Evolutionary conservation across 2,113 vertebrate species (phyloP).

Genomic region (Mellivora capensis): DNA sequence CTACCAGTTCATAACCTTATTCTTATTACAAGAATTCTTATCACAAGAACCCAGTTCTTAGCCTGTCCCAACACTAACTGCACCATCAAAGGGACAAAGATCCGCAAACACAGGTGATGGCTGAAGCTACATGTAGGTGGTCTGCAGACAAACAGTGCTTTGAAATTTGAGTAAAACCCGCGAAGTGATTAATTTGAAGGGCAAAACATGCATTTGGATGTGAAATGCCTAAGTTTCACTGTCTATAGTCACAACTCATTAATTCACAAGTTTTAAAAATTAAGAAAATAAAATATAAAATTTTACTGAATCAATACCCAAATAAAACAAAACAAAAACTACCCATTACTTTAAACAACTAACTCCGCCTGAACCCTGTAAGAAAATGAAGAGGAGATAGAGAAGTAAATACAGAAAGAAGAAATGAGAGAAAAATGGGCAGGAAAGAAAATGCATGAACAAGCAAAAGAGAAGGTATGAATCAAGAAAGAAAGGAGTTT

Average conservation of each 20-base stretch:
- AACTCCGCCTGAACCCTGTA: not conserved
- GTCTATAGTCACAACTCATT: not conserved
- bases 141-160: not conserved
- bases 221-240: not conserved
- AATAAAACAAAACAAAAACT: not conserved
- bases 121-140: not conserved
- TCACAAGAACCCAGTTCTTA: not conserved
- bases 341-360: not conserved
- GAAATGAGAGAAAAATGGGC: not conserved
- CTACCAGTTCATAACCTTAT: no score
- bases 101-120: not conserved
- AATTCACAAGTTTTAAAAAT: not conserved
- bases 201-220: not conserved
- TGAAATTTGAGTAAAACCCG: constrained; percentile 29
- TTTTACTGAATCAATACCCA: not conserved
- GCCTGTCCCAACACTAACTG: not conserved
- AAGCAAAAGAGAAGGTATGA: not conserved
- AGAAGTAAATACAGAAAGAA: not conserved
- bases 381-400: not conserved
- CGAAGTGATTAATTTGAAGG: not conserved
- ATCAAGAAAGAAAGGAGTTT: not conserved
- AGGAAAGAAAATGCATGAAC: not conserved
- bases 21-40: no score
- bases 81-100: not conserved
- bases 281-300: not conserved